A percentile compares a stretch with the other conserved stretches of the same genome.
These are phyloP conservation scores for Trissolcus basalis DNA, from an alignment of 1,140 invertebrate genomes.

Conservation along the genomic window DNA sequence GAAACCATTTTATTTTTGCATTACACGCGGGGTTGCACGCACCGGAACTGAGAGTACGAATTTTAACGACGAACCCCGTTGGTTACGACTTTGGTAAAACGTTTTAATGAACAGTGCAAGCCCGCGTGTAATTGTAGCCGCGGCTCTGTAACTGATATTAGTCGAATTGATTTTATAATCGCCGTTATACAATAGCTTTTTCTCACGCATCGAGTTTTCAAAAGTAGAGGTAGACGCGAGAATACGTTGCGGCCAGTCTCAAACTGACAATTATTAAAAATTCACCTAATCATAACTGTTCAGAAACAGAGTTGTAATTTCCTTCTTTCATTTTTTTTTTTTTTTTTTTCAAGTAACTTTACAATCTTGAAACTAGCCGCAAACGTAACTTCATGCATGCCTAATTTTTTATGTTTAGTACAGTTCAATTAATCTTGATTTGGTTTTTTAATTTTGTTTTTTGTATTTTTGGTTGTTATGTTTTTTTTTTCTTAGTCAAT, in stretches of 20 bases:
- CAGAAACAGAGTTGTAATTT: too few species aligned
- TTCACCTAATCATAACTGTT: too few species aligned
- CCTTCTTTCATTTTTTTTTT: too few species aligned
- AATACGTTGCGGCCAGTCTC: constrained; percentile 40
- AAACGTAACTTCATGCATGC: constrained; percentile 23
- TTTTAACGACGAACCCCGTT: too few species aligned
- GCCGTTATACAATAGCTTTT: constrained; percentile 58
- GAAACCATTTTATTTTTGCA: constrained; percentile 42
- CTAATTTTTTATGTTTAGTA: constrained; percentile 28
- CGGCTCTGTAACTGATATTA: constrained; percentile 57
- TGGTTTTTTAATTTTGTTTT: too few species aligned
- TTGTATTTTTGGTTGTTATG: too few species aligned
- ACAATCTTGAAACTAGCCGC: constrained; percentile 10
- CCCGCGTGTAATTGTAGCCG: constrained; percentile 51
- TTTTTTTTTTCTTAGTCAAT: constrained; percentile 39
- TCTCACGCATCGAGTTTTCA: constrained; percentile 56
- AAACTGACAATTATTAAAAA: constrained; percentile 5
- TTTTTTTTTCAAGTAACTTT: too few species aligned
- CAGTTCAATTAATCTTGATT: constrained; percentile 35
- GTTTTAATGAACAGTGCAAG: constrained; percentile 37
- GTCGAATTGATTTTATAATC: constrained; percentile 57
- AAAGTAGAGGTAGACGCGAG: constrained; percentile 49
- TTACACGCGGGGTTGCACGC: constrained; percentile 29
- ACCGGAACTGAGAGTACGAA: too few species aligned
- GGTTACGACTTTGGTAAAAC: constrained; percentile 20